Conservation (phyloP, 2,888 invertebrate species). For the Torymus aiolomorphi region DNA sequence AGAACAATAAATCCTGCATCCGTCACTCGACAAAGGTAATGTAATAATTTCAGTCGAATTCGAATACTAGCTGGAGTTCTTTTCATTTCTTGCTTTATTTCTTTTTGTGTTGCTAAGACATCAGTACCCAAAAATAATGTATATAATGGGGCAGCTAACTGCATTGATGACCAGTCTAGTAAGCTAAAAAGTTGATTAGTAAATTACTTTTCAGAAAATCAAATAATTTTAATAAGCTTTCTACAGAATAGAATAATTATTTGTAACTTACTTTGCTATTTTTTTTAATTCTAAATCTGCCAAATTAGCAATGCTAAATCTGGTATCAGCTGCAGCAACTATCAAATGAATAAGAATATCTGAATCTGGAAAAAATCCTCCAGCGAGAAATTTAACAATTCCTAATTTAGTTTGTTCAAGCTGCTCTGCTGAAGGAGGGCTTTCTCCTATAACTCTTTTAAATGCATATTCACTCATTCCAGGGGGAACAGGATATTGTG, state of each 20-base stretch:
- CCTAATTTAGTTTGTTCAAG: constrained; percentile 88
- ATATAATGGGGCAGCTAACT: constrained; percentile 86
- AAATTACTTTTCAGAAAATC: neutral
- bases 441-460: constrained; percentile 85
- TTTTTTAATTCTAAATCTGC: constrained; percentile 91
- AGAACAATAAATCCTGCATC: constrained; percentile 79
- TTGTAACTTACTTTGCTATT: constrained; percentile 79
- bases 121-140: constrained; percentile 86
- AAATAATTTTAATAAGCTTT: constrained; percentile 27
- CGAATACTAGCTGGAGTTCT: constrained; percentile 88
- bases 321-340: constrained; percentile 91
- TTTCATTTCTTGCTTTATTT: constrained; percentile 80
- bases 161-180: constrained; percentile 86
- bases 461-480: constrained; percentile 87
- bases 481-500: constrained; percentile 80
- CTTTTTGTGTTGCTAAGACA: constrained; percentile 76
- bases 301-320: constrained; percentile 91
- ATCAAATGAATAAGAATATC: constrained; percentile 87
- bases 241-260: constrained; percentile 10
- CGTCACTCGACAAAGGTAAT: constrained; percentile 86
- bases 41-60: constrained; percentile 89
- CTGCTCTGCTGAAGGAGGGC: constrained; percentile 85
- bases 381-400: constrained; percentile 88
- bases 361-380: constrained; percentile 85
- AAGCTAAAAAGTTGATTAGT: constrained; percentile 76